Evolutionary conservation across 2,797 vertebrate genomes (phyloP).

Genomic region (Sebastes dallii): DNA sequence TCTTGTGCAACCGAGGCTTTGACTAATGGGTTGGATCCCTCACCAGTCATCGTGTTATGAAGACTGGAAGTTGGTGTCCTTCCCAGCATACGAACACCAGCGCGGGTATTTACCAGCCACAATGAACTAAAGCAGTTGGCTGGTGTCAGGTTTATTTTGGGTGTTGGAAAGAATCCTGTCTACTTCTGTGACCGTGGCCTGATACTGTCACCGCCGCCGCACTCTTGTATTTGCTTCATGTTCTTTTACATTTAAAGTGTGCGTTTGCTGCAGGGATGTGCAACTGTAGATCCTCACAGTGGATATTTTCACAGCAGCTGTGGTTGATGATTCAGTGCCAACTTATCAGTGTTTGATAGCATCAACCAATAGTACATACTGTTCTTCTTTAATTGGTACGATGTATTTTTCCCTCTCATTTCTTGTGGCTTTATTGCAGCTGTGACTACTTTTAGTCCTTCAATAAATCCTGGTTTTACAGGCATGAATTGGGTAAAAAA

Average conservation of each 20-base stretch:
- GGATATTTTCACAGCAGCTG: not conserved
- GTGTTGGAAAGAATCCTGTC: slow-evolving; percentile 71
- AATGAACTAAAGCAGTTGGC: slow-evolving; percentile 61
- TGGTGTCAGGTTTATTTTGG: slow-evolving; percentile 72
- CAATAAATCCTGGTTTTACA: not conserved
- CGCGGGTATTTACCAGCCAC: slow-evolving; percentile 50
- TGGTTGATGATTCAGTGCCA: slow-evolving; percentile 30
- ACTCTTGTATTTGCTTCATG: slow-evolving; percentile 35
- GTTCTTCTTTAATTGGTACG: not conserved
- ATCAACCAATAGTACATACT: not conserved
- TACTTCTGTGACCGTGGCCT: slow-evolving; percentile 67
- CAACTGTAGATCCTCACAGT: slow-evolving; percentile 2
- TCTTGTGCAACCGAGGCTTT: not conserved
- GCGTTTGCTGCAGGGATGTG: slow-evolving; percentile 23
- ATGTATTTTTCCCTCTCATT: not conserved
- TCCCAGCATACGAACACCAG: slow-evolving; percentile 5
- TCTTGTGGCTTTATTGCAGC: not conserved
- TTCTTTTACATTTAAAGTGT: slow-evolving; percentile 37
- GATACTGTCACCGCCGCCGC: slow-evolving; percentile 59
- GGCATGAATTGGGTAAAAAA: not conserved
- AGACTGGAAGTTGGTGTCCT: slow-evolving; percentile 33
- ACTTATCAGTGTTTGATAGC: not conserved
- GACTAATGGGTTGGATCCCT: slow-evolving; percentile 5
- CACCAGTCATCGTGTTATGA: not conserved
- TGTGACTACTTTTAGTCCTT: not conserved